Evolutionary conservation across 2,797 vertebrate genomes (phyloP), one percentile per base, ranked within the genome.

Genomic region (Enteromius treurensis): DNA sequence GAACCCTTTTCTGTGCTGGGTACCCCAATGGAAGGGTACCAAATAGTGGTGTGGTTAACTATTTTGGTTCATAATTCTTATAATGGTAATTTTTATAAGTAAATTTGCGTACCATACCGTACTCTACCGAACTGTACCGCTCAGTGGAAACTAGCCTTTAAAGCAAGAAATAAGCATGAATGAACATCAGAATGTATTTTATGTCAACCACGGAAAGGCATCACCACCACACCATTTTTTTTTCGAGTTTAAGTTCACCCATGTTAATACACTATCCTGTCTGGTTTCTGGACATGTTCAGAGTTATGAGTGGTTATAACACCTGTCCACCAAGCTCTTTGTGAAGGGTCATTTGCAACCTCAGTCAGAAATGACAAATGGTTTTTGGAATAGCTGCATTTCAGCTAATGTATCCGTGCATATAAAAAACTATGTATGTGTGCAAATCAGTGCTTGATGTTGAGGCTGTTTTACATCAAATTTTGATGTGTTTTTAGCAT

Each of bases 391-490:
- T 9, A 19, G 15, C 29, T 37, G 32, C 14, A 67, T 67, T 67
- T 67, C 32, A 79, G 45, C 19, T 68, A 67, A 51, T 23, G 3
- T 8, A 37, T 37, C 32, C 6, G 2, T 23, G 7, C 15, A 47
- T 26, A 26, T 26, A 26, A 26, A 34, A 26, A 26, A 34, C 55
- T 34, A 40, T 40, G 40, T 42, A 3, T 10, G 10, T 45, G 14
- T 3, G 21, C 74, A 4, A 42, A 42, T 40, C 1, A 1, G 14
- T 37, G 21, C 19, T 26, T 37, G 13, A 37, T 53, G 69, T 37
- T 37, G 58, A 14, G 9, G 26, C 65, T 45, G 64, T 73, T 73
- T 71, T 73, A 73, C 42, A 74, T 40, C 13, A 40, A 11, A 70
- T 45, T 53, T 26, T 2, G 21, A 29, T 32, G 55, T 45, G 64